A percentile compares a stretch with the other conserved stretches of the same genome.
Evolutionary conservation across 1,140 invertebrate genomes (phyloP).

Genomic region (Drosophila repleta): DNA sequence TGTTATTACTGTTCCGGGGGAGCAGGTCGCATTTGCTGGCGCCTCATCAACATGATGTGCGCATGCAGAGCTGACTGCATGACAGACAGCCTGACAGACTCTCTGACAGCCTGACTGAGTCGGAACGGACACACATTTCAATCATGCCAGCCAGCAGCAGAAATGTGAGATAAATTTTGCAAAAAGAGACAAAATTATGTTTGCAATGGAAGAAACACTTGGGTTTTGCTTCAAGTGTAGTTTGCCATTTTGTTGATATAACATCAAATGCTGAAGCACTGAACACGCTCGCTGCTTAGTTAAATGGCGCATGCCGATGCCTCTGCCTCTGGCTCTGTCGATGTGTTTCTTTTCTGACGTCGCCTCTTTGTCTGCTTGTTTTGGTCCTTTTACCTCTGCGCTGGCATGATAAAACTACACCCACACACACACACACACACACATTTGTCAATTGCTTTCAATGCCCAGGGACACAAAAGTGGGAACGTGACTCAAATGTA

Average conservation of each 20-base stretch:
- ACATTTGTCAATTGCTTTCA: constrained; percentile 19
- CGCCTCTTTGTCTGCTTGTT: background rate
- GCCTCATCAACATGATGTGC: constrained; percentile 18
- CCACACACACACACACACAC: background rate
- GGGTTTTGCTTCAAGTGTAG: too few species aligned
- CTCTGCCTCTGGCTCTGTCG: too few species aligned
- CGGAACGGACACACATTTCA: too few species aligned
- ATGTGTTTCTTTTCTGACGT: constrained; percentile 1
- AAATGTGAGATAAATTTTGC: too few species aligned
- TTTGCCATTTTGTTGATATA: too few species aligned
- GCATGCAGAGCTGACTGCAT: constrained; percentile 7
- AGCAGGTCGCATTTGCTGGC: constrained; percentile 15
- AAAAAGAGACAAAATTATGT: too few species aligned
- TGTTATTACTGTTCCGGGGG: constrained; percentile 29
- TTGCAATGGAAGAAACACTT: too few species aligned
- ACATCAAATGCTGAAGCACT: too few species aligned
- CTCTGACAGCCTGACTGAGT: too few species aligned
- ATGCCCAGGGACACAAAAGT: constrained; percentile 7
- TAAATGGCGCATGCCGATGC: constrained; percentile 1
- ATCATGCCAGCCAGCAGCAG: too few species aligned
- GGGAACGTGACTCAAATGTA: constrained; percentile 3
- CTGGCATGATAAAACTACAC: background rate
- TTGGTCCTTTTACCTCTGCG: constrained; percentile 6
- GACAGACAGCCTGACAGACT: constrained; percentile 10
- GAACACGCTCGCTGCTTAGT: background rate